Evolutionary conservation across 2,888 invertebrate species (phyloP), one percentile per base, ranked within the genome.

Genomic region (Pterostichus niger): DNA sequence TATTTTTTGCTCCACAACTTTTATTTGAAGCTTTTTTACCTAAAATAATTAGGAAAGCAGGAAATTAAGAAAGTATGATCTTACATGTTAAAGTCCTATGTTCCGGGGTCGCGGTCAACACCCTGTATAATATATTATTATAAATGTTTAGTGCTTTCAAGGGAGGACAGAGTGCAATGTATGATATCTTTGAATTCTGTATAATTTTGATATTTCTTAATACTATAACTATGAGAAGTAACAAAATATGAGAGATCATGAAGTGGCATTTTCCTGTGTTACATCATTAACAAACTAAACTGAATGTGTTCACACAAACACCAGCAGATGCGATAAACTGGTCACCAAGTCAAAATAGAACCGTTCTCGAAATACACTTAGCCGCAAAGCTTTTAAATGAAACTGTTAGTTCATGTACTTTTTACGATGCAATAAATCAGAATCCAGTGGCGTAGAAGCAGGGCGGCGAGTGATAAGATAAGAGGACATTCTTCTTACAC

Each of bases 401-500:
- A 68, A 73, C 59, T 77, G 77, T 77, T 73, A 59, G 82, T 82
- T 82, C 82, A 82, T 82, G 75, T 75, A 73, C 46, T 75, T 82
- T 82, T 82, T 82, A 82, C 75, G 82, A 82, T 24, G 49, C 59
- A 75, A 82, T 82, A 82, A 82, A 82, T 82, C 82, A 75, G 75
- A 71, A 71, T 31, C 31, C 52, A 71, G 73, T 71, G 75, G 64
- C 46, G 71, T 54, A 56, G 81, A 64, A 64, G 79, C 49, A 15
- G 46, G 59, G 33, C 61, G 68, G 64, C 52, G 44, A 11, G 46
- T 11, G 82, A 82, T 82, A 82, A 82, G 82, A 82, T 82, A 82
- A 82, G 82, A 82, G 40, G 82, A 82, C 75, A 82, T 82, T 82
- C 75, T 82, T 75, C 82, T 82, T 82, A 59, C 75, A 82, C 81